Conservation (phyloP, 2,797 vertebrate genomes). For the Borostomias antarcticus region DNA sequence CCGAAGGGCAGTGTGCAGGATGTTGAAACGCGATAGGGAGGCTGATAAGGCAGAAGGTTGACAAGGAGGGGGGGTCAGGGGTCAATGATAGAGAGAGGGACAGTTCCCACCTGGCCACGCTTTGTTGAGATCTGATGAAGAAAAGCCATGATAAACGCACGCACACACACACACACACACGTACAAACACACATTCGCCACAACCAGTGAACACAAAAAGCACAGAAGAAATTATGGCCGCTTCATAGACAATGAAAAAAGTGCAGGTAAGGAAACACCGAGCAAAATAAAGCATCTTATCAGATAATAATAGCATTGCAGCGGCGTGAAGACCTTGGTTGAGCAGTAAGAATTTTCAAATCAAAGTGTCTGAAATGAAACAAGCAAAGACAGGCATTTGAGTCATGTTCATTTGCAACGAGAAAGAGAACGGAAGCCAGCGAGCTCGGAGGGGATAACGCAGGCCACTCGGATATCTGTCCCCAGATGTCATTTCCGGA, state of each 20-base stretch:
- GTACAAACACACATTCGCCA: conserved; percentile 47
- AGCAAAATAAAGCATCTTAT: conserved; percentile 34
- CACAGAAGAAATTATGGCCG: conserved; percentile 18
- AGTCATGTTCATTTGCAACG: conserved; percentile 28
- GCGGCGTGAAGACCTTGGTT: too few species aligned
- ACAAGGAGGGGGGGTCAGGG: not conserved
- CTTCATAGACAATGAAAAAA: conserved; percentile 30
- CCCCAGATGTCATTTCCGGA: too few species aligned
- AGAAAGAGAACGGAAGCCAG: not conserved
- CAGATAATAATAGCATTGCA: too few species aligned
- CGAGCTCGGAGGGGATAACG: too few species aligned
- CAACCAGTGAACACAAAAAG: conserved; percentile 38
- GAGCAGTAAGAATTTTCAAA: too few species aligned
- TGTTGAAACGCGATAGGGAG: conserved; percentile 21
- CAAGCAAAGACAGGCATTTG: conserved; percentile 23
- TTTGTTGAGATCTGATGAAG: conserved; percentile 83
- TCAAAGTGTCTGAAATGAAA: too few species aligned
- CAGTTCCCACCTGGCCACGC: conserved; percentile 83
- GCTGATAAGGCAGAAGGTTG: not conserved
- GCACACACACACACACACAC: conserved; percentile 41
- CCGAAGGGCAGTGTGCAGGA: conserved; percentile 42
- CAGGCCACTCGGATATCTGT: too few species aligned
- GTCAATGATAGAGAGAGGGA: conserved; percentile 53
- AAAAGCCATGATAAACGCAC: conserved; percentile 68
- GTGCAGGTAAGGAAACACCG: conserved; percentile 35